A percentile compares a stretch with the other conserved stretches of the same genome.
Conservation (phyloP, 1,140 invertebrate species). For the Papilio xuthus region DNA sequence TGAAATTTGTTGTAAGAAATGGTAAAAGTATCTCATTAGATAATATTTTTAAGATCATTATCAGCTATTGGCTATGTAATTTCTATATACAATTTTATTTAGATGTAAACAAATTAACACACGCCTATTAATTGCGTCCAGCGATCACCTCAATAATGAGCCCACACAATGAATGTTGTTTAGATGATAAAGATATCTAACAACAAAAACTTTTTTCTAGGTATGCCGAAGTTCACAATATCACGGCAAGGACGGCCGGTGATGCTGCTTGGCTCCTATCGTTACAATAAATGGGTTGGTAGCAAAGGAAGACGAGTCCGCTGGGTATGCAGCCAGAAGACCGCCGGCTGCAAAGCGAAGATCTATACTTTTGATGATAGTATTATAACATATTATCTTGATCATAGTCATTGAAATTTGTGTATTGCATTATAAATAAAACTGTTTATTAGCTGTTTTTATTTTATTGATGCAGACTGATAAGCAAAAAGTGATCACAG, state of each 20-base stretch:
- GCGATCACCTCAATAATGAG: too few species aligned
- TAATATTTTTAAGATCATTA: too few species aligned
- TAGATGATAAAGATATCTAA: not conserved
- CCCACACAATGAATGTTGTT: too few species aligned
- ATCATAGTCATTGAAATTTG: slow-evolving; percentile 48
- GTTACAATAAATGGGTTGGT: slow-evolving; percentile 56
- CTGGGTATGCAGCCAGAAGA: slow-evolving; percentile 55
- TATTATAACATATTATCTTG: slow-evolving; percentile 40
- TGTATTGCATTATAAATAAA: not conserved
- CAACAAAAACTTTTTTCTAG: slow-evolving; percentile 28
- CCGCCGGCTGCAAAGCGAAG: slow-evolving; percentile 50
- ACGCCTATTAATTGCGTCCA: too few species aligned
- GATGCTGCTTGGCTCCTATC: slow-evolving; percentile 45
- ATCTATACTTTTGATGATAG: slow-evolving; percentile 48
- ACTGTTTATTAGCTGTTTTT: not conserved
- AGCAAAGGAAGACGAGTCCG: slow-evolving; percentile 47
- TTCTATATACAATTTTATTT: too few species aligned
- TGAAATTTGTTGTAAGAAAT: too few species aligned
- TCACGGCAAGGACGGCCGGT: slow-evolving; percentile 52
- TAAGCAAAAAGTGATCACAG: too few species aligned
- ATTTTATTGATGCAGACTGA: not conserved
- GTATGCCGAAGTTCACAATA: slow-evolving; percentile 43
- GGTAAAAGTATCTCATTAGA: too few species aligned
- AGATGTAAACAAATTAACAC: too few species aligned
- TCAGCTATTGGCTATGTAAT: too few species aligned